Base-by-base conservation (phyloP, 2,888 invertebrate genomes). In the Panzeria rudis region DNA sequence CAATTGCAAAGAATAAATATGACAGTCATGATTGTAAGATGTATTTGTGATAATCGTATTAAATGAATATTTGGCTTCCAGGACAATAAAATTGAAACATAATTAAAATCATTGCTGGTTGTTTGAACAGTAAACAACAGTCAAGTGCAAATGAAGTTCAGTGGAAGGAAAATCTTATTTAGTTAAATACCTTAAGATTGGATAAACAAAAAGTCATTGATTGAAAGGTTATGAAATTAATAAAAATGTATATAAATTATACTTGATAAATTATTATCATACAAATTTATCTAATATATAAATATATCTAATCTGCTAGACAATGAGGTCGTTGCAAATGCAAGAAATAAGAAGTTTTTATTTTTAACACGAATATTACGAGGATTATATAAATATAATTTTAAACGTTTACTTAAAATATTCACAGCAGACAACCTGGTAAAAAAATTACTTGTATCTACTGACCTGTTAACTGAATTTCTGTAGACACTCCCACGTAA, bases 401-500 rank as follows among this genome's bases (percentile, higher is more conserved):
- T 3, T 47, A 47, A 47, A 11, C 44, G 6, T 47, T 47, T 47
- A 0, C n/a, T 41, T 41, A 13, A 41, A 11, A 3, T 41, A 3
- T 59, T 13, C 47, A 35, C 15, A 15, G 29, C 29, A 68, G 32
- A 11, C 5, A 17, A 47, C 35, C 3, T 15, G 54, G 11, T 20
- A 32, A 66, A 56, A 56, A 56, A 56, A 2, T 64, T 77, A 76
- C 76, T 77, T 54, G 61, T 77, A 61, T 76, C 54, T 52, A 80
- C 72, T 84, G 77, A 84, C 84, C 73, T 69, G 62, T 71, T 85
- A 20, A 85, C 52, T 29, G 54, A 41, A 50, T 50, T 23, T 38
- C 29, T 3, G 17, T 50, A n/a, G 61, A 11, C 64, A 78, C 85
- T 66, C 85, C 85, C 75, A 85, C 81, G 78, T 59, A 78, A 69